Percentiles rank a stretch among this genome's conserved stretches.
Conservation (phyloP, 1,140 invertebrate genomes). For the Drepana arcuata region DNA sequence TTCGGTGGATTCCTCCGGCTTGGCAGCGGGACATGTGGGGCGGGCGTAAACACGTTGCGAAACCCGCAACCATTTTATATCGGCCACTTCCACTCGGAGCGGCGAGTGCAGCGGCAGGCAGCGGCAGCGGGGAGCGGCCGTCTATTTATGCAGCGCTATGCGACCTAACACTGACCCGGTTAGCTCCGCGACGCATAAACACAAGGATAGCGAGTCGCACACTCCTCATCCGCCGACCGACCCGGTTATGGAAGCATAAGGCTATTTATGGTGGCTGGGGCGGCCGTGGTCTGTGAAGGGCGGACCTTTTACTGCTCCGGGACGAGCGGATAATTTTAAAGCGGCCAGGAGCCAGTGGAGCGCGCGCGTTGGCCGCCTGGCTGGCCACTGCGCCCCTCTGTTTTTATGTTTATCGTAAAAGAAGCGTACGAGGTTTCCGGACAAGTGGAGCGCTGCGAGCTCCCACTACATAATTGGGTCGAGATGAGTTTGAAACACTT, state of each 20-base stretch:
- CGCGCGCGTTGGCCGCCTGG: constrained; percentile 55
- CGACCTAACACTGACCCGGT: constrained; percentile 68
- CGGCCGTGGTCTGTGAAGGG: constrained; percentile 50
- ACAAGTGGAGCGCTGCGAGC: constrained; percentile 47
- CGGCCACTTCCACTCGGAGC: constrained; percentile 16
- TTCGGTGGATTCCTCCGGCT: constrained; percentile 33
- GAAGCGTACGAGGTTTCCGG: constrained; percentile 45
- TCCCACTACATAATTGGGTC: constrained; percentile 40
- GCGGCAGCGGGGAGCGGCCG: constrained; percentile 11
- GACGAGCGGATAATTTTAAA: constrained; percentile 60
- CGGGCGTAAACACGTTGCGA: constrained; percentile 49
- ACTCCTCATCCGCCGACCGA: constrained; percentile 19
- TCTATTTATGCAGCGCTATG: constrained; percentile 64
- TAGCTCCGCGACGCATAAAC: constrained; percentile 47
- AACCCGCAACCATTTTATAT: constrained; percentile 34
- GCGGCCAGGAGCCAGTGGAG: constrained; percentile 51
- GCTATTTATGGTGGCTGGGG: constrained; percentile 36
- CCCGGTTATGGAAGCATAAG: constrained; percentile 15
- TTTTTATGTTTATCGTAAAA: constrained; percentile 48
- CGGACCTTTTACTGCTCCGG: constrained; percentile 44
- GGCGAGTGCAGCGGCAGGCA: constrained; percentile 11
- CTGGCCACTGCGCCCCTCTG: constrained; percentile 32
- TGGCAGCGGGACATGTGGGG: constrained; percentile 26
- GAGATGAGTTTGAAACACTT: constrained; percentile 21
- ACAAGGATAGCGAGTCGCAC: constrained; percentile 46